These are phyloP conservation scores for Tenodera sinensis DNA, from an alignment of 2,888 invertebrate genomes.

Conservation along the genomic window DNA sequence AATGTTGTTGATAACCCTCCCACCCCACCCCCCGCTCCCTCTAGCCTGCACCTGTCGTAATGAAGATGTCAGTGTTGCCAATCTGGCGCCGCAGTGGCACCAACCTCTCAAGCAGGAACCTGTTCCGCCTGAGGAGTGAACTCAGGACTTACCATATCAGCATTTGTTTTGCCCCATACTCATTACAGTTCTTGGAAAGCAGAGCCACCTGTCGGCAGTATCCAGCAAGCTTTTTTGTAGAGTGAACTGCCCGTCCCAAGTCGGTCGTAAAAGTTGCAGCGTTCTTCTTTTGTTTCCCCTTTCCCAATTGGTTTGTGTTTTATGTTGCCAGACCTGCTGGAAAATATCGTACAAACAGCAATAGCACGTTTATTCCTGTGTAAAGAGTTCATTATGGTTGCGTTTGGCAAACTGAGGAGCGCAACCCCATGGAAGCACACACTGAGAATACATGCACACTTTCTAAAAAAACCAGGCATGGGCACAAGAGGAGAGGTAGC, in stretches of 20 bases:
- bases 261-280: background rate
- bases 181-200: background rate
- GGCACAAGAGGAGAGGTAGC: no score
- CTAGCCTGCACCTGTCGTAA: background rate
- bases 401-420: no score
- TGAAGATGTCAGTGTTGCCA: background rate
- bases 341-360: no score
- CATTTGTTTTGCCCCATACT: background rate
- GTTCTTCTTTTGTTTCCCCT: background rate
- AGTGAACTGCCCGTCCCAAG: background rate
- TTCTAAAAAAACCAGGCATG: no score
- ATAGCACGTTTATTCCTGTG: no score
- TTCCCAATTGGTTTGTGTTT: background rate
- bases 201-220: background rate
- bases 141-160: background rate
- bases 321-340: background rate
- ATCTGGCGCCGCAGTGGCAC: background rate
- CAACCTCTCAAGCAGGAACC: background rate
- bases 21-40: no score
- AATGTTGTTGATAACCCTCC: no score
- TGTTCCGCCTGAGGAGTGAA: background rate
- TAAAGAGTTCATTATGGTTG: no score
- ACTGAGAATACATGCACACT: no score
- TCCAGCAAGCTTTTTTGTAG: background rate
- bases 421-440: no score